Percentiles rank a stretch among this genome's conserved stretches.
Conservation (phyloP, 2,113 vertebrate species). For the Corythoichthys intestinalis region DNA sequence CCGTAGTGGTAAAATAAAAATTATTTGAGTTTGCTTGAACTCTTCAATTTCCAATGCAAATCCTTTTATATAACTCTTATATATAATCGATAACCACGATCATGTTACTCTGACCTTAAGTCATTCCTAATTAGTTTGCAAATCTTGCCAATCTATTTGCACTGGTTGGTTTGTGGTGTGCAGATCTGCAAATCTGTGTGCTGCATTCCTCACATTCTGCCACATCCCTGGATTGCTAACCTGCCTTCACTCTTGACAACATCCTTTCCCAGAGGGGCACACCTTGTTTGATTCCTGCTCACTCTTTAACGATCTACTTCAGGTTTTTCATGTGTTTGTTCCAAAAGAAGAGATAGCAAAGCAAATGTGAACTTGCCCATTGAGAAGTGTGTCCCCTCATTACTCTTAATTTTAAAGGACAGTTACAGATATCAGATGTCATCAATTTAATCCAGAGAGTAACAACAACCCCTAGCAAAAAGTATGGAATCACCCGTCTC, state of each 20-base stretch:
- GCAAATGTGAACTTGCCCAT: constrained; percentile 13
- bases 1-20: too few species aligned
- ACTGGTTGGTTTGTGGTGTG: constrained; percentile 23
- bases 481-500: too few species aligned
- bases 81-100: constrained; percentile 9
- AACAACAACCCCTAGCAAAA: too few species aligned
- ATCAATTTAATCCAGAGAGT: constrained; percentile 2
- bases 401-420: constrained; percentile 22
- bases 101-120: constrained; percentile 40
- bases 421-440: background rate
- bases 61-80: background rate
- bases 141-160: constrained; percentile 20
- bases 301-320: constrained; percentile 17
- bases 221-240: constrained; percentile 40
- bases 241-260: constrained; percentile 28
- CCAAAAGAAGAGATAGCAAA: constrained; percentile 5
- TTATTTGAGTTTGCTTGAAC: too few species aligned
- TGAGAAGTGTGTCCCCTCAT: constrained; percentile 11
- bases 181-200: constrained; percentile 33
- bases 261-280: constrained; percentile 11
- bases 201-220: constrained; percentile 59
- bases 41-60: background rate
- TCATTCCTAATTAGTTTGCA: constrained; percentile 34
- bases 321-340: background rate
- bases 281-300: constrained; percentile 19